Evolutionary conservation across 2,888 invertebrate genomes (phyloP).

Genomic region (Sycophila texana): DNA sequence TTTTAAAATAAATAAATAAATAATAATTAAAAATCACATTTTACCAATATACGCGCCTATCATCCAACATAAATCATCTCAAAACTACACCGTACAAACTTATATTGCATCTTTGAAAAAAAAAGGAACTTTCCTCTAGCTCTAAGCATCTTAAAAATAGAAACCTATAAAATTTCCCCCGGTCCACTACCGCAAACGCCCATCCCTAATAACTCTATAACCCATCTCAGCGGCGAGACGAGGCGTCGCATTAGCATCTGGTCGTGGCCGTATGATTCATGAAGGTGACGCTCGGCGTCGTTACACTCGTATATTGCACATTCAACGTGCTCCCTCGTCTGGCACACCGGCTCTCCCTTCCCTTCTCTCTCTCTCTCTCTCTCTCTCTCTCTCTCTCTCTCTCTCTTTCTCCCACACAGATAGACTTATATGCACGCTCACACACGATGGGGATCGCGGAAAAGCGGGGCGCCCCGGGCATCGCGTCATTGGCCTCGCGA

Average conservation of each 20-base stretch:
- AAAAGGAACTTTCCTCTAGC: background rate
- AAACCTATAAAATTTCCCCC: no score
- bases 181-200: no score
- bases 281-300: slow-evolving; percentile 61
- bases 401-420: background rate
- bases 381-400: slow-evolving; percentile 14
- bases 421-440: background rate
- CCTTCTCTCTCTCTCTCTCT: background rate
- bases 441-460: slow-evolving; percentile 11
- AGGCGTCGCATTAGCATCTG: slow-evolving; percentile 72
- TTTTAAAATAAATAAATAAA: no score
- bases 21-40: no score
- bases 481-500: slow-evolving; percentile 54
- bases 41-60: no score
- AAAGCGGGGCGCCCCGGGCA: slow-evolving; percentile 15
- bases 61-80: no score
- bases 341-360: no score
- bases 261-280: slow-evolving; percentile 67
- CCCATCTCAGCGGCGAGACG: slow-evolving; percentile 62
- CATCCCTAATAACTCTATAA: slow-evolving; percentile 33
- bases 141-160: no score
- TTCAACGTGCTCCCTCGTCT: no score
- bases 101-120: background rate
- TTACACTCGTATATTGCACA: slow-evolving; percentile 1
- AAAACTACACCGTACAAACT: background rate